Evolutionary conservation across 1,140 invertebrate species (phyloP).

Genomic region (Latrodectus geometricus): DNA sequence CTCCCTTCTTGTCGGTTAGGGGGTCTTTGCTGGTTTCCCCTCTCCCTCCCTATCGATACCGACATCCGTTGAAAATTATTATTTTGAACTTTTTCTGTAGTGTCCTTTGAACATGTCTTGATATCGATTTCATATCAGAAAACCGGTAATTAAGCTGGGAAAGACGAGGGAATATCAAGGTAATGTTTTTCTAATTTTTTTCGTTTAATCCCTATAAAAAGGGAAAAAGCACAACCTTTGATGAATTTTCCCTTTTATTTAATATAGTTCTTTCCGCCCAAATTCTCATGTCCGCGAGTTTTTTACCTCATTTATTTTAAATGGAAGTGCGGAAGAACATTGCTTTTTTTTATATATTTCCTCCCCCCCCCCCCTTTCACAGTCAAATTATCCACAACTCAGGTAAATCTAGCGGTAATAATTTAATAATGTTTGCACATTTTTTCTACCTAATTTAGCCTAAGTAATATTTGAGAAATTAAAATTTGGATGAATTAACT

Average conservation of each 20-base stretch:
- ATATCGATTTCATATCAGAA: slow-evolving; percentile 57
- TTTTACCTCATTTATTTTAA: neutral
- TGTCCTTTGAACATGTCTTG: slow-evolving; percentile 18
- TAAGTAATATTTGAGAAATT: neutral
- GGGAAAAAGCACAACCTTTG: slow-evolving; percentile 19
- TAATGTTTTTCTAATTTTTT: slow-evolving; percentile 40
- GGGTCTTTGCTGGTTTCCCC: neutral
- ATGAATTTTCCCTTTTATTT: slow-evolving; percentile 39
- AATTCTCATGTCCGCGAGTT: neutral
- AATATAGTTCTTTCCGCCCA: slow-evolving; percentile 2
- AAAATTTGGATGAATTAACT: slow-evolving; percentile 8
- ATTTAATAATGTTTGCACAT: slow-evolving; percentile 27
- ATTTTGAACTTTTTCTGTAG: slow-evolving; percentile 16
- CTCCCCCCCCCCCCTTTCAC: neutral
- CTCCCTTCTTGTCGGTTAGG: neutral
- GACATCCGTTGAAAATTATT: slow-evolving; percentile 18
- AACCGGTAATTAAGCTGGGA: slow-evolving; percentile 34
- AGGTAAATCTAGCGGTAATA: slow-evolving; percentile 37
- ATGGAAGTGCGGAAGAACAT: neutral
- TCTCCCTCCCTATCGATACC: neutral
- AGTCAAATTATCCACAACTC: neutral
- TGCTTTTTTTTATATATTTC: no score
- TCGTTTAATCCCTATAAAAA: neutral
- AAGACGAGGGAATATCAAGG: slow-evolving; percentile 22
- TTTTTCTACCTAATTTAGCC: slow-evolving; percentile 28